Evolutionary conservation across 2,888 invertebrate genomes (phyloP), one percentile per base, ranked within the genome.

Genomic region (Incurvaria masculella): DNA sequence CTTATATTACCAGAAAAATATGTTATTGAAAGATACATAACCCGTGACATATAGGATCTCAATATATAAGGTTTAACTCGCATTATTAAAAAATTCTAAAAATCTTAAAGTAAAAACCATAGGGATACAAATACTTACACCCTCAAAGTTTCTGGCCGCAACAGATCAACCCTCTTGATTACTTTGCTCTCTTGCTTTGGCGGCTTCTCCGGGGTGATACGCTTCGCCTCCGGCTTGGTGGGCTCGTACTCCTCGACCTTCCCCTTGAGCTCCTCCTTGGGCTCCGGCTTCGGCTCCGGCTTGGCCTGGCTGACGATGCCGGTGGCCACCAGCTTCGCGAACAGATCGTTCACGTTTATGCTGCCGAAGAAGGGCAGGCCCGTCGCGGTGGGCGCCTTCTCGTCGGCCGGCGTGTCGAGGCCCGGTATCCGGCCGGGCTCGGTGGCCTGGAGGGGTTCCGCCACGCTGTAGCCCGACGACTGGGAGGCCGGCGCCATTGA

Each of bases 311-410:
- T 27, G 27, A 92, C 83, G 44, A 92, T 86, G n/a, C 92, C 96
- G 2, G 90, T 88, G 0, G 89, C 89, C 1, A 95, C 86, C 6
- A 97, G 71, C 66, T 92, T 91, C 52, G 90, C 87, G 63, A 94
- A 91, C 21, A 97, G 72, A 55, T 92, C 91, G 52, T 84, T 88
- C 20, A 97, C 88, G 60, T 94, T 91, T 2, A 87, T 65, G 48
- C 70, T 68, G 19, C 69, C 64, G 1, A 79, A 61, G 11, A 63
- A 53, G 14, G 69, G 67, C 16, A 69, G 49, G 16, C 51, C 40
- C 3, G 55, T 48, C 18, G 65, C 56, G 18, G 55, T 49, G 0
- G 70, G 68, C 0, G 51, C 42, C 11, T 69, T 68, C 46, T 72
- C 71, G 1, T 69, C 68, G 1, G 58, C 47, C 0, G 67, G 63